Evolutionary conservation across 2,113 vertebrate species (phyloP), one percentile per base, ranked within the genome.

Genomic region (Dasyurus viverrinus): DNA sequence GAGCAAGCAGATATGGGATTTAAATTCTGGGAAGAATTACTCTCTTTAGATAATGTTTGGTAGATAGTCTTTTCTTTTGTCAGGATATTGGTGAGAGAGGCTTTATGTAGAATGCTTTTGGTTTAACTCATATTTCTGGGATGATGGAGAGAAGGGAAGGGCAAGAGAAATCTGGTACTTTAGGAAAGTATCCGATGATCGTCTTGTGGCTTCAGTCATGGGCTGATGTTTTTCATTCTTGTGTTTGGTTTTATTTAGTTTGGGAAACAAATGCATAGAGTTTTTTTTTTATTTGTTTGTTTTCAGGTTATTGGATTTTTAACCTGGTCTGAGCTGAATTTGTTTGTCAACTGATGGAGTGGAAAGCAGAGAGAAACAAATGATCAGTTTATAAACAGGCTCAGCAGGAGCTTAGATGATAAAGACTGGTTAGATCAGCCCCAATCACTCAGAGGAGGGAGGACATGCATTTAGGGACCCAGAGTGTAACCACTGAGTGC

Each of bases 281-380:
- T 46, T 26, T 54, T 91, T 48, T n/a, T 60, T 92, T 19, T 90
- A 25, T 23, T 91, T 60, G 76, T 94, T 90, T 91, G 54, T 89
- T 96, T 42, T 92, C 60, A 94, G 93, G 90, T 24, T 36, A 95
- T 24, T 89, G 47, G 8, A 24, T 50, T 52, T 54, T 84, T 55
- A 54, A 30, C n/a, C 7, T 12, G 7, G 26, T 10, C 89, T 54
- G 90, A 12, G n/a, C 46, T 84, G n/a, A 57, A 47, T 36, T 48
- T 90, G 25, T 47, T 26, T 47, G 48, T 53, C 54, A 30, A 53
- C 95, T 94, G 90, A 84, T 0, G 22, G 52, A 23, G 36, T 9
- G 16, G 52, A 84, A 94, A 19, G 52, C 50, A 30, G 52, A 46
- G 36, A n/a, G 76, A 60, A 42, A 11, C 22, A 11, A 90, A 3